Conservation (phyloP, 2,113 vertebrate species). For the Scophthalmus maximus region DNA sequence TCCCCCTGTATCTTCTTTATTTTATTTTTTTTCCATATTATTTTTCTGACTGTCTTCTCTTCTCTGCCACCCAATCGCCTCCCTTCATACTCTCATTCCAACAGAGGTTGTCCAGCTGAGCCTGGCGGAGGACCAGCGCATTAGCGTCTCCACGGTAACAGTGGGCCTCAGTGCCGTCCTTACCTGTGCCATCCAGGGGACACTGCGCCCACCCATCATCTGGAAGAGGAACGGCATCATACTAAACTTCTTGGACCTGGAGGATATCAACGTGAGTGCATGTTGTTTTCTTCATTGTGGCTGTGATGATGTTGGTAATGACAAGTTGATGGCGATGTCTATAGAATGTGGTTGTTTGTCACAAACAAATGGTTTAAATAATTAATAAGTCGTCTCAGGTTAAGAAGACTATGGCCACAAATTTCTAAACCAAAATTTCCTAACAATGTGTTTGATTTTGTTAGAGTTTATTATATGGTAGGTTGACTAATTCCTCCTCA, state of each 20-base stretch:
- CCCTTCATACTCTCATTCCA: conserved; percentile 14
- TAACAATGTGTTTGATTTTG: no score
- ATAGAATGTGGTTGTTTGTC: no score
- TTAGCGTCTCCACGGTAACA: conserved; percentile 88
- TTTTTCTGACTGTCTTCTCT: background rate
- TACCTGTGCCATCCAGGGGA: conserved; percentile 89
- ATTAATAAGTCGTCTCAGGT: no score
- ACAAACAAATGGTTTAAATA: background rate
- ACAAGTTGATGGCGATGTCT: no score
- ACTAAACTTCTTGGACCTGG: conserved; percentile 92
- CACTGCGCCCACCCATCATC: conserved; percentile 90
- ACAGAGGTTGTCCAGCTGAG: conserved; percentile 92
- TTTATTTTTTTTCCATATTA: conserved; percentile 2
- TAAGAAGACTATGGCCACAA: no score
- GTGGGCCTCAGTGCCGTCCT: conserved; percentile 92
- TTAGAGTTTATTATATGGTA: no score
- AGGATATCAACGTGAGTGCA: conserved; percentile 92
- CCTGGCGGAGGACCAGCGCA: conserved; percentile 85
- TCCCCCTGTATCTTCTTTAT: background rate
- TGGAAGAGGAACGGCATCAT: conserved; percentile 93
- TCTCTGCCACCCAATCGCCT: background rate
- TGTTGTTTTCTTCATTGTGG: background rate
- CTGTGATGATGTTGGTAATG: background rate
- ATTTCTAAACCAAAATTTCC: no score
- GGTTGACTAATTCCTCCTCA: no score